Percentiles rank a stretch among this genome's conserved stretches.
phyloP scores from a whole-genome alignment of 2,888 invertebrate species.

The Rotaria socialis region DNA sequence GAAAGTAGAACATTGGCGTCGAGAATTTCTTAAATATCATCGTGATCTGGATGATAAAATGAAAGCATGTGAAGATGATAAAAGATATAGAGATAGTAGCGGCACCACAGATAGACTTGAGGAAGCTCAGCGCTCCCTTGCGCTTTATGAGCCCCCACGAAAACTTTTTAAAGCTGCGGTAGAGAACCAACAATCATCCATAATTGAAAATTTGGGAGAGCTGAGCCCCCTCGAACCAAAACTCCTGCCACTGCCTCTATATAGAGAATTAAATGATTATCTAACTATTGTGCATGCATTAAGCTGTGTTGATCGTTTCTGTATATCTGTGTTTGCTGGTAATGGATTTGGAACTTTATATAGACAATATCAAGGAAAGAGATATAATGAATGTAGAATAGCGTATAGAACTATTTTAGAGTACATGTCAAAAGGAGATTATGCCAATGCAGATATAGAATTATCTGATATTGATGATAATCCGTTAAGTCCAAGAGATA shows the following conservation, averaged over 20 bases:
- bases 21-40: background rate
- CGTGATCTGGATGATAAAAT: background rate
- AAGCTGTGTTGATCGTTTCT: background rate
- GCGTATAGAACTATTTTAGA: background rate
- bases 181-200: too few relatives aligned
- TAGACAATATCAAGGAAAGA: background rate
- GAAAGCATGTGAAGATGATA: too few relatives aligned
- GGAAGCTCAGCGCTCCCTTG: too few relatives aligned
- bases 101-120: too few relatives aligned
- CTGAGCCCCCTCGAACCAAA: too few relatives aligned
- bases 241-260: too few relatives aligned
- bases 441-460: background rate
- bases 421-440: background rate
- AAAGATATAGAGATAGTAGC: too few relatives aligned
- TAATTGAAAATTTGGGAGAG: too few relatives aligned
- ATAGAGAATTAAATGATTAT: background rate
- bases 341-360: background rate
- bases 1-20: background rate
- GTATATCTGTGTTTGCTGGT: background rate
- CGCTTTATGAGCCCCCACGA: too few relatives aligned
- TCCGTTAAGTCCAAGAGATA: background rate
- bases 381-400: background rate
- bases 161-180: too few relatives aligned
- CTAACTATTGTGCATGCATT: background rate
- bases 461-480: background rate